These are phyloP conservation scores for Gila robusta DNA, from an alignment of 2,797 vertebrate genomes.

Conservation along the genomic window DNA sequence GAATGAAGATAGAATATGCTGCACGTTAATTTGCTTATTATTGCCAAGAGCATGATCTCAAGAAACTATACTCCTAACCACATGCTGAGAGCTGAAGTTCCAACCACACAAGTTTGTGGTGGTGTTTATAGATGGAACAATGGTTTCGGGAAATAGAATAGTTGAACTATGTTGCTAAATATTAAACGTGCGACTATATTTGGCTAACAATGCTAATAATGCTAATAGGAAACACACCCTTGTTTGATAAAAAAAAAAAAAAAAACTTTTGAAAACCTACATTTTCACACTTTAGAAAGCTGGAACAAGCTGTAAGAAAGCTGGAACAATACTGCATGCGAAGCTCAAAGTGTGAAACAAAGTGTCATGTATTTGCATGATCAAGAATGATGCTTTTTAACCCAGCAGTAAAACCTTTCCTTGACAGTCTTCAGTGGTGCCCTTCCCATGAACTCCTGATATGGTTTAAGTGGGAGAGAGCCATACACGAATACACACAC, in stretches of 20 bases:
- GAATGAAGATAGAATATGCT: neutral
- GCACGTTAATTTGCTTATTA: neutral
- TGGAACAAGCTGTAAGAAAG: neutral
- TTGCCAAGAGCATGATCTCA: neutral
- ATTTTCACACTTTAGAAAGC: neutral
- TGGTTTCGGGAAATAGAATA: too few species aligned
- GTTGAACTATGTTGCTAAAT: too few species aligned
- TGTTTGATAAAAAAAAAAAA: too few species aligned
- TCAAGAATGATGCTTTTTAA: slow-evolving; percentile 17
- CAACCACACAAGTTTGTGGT: too few species aligned
- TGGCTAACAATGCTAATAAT: too few species aligned
- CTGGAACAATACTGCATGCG: neutral
- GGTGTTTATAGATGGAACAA: too few species aligned
- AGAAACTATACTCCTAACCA: too few species aligned
- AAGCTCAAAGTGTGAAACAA: neutral
- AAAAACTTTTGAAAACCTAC: neutral
- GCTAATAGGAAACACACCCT: too few species aligned
- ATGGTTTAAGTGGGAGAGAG: neutral
- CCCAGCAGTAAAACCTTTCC: neutral
- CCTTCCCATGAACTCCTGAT: slow-evolving; percentile 45
- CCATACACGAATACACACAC: neutral
- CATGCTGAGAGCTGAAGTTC: too few species aligned
- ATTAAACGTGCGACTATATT: too few species aligned
- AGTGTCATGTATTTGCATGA: neutral
- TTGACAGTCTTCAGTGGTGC: slow-evolving; percentile 6